Base-by-base conservation (phyloP, 2,888 invertebrate species). In the Hedya salicella region DNA sequence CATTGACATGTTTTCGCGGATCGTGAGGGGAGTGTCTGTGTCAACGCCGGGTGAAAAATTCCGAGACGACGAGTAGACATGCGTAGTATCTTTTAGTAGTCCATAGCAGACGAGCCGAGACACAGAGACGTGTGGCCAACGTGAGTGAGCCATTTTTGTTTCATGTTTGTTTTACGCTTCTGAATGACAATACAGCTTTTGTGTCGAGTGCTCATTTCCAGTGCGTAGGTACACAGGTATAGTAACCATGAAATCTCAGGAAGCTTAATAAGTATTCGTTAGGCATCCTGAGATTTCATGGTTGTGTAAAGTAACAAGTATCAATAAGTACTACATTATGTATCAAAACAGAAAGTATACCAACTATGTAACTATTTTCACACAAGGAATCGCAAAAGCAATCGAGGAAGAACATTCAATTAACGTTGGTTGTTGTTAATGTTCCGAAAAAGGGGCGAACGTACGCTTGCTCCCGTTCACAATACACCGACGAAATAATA, bases 141-240 rank as follows among this genome's bases (percentile, higher is more conserved):
- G 70, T 67, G 75, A 83, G 78, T 79, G 82, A 85, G 81, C 78
- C 82, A 84, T 86, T 87, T 81, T 80, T 82, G 79, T 79, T 83
- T 82, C 84, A 83, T 83, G 81, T 83, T 82, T 83, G 81, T 82
- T 82, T 82, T 79, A 81, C 77, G 76, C 73, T 79, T 75, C 69
- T 68, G 67, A 74, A 77, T 77, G 77, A 82, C 79, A 83, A 82
- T 82, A 81, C 79, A 74, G 79, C 84, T 82, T 83, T 87, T 86
- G 82, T 81, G 80, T 80, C 69, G 79, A 82, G 76, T 79, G 80
- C 75, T 83, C 81, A 80, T 84, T 83, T 65, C 83, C 79, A 78
- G 75, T 76, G 4, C 13, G 17, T 19, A 19, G 5, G n/a, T n/a
- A n/a, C n/a, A n/a, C n/a, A n/a, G n/a, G n/a, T n/a, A n/a, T n/a